A percentile compares a stretch with the other conserved stretches of the same genome.
phyloP scores from a whole-genome alignment of 2,888 invertebrate genomes.

The Pseudoips prasinana region DNA sequence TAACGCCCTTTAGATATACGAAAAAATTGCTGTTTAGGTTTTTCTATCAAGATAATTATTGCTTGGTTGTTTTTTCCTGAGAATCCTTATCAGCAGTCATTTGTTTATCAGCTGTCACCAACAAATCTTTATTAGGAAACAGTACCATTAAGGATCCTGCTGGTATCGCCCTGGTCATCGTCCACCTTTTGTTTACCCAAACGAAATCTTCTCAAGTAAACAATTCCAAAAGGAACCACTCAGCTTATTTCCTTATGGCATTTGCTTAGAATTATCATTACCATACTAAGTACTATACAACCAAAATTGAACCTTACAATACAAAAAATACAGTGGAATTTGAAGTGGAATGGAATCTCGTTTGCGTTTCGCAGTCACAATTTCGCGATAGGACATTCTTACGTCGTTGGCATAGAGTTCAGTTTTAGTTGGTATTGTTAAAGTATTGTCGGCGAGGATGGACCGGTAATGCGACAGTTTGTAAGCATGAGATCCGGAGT shows the following conservation, averaged over 20 bases:
- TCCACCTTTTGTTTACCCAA: slow-evolving; percentile 38
- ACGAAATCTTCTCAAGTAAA: slow-evolving; percentile 46
- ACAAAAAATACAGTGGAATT: slow-evolving; percentile 48
- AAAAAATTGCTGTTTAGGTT: no score
- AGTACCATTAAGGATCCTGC: no score
- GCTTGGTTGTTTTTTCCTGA: no score
- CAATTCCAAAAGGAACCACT: slow-evolving; percentile 56
- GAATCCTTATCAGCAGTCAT: no score
- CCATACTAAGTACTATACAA: slow-evolving; percentile 43
- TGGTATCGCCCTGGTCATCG: slow-evolving; percentile 25
- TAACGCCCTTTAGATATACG: no score
- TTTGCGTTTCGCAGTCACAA: slow-evolving; percentile 32
- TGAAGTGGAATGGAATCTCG: slow-evolving; percentile 33
- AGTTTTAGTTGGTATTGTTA: slow-evolving; percentile 40
- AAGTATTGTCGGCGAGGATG: slow-evolving; percentile 63
- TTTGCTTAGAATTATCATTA: slow-evolving; percentile 74
- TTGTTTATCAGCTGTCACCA: no score
- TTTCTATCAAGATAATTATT: no score
- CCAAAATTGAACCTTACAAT: slow-evolving; percentile 40
- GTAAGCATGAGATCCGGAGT: slow-evolving; percentile 78
- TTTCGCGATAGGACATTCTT: slow-evolving; percentile 35
- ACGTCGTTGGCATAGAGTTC: slow-evolving; percentile 42
- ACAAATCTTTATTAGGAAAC: no score
- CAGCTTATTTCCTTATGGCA: slow-evolving; percentile 66
- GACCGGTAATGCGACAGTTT: slow-evolving; percentile 79